Conservation (phyloP, 2,113 vertebrate genomes). For the Stegostoma tigrinum region DNA sequence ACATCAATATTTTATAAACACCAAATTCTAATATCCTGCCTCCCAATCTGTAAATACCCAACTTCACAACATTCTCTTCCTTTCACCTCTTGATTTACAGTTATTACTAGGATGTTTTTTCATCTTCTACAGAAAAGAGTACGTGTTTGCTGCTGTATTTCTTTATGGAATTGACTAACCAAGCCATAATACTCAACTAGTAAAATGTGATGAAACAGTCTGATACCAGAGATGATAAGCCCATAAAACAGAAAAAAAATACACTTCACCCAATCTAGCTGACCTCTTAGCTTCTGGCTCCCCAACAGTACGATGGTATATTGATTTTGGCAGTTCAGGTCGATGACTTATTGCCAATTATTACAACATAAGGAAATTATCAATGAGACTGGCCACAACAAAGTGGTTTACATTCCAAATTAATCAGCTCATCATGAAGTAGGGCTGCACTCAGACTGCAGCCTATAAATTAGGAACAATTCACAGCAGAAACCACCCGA, state of each 20-base stretch:
- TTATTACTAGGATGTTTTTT: too few relatives aligned
- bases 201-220: background rate
- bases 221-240: background rate
- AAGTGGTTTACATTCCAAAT: background rate
- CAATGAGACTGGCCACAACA: background rate
- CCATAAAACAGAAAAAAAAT: background rate
- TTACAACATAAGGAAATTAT: background rate
- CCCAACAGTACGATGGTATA: background rate
- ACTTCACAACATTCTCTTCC: too few relatives aligned
- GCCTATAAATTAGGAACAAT: background rate
- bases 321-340: background rate
- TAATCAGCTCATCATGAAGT: background rate
- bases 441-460: background rate
- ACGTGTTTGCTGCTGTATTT: too few relatives aligned
- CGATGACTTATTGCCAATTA: background rate
- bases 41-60: too few relatives aligned
- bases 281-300: background rate
- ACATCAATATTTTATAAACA: too few relatives aligned
- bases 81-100: too few relatives aligned
- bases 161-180: background rate
- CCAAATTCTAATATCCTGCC: too few relatives aligned
- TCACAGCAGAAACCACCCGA: background rate
- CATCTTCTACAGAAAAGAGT: too few relatives aligned
- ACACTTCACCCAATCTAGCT: background rate
- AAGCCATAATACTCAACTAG: background rate